Evolutionary conservation across 2,888 invertebrate species (phyloP).

Genomic region (Philereme transversata): DNA sequence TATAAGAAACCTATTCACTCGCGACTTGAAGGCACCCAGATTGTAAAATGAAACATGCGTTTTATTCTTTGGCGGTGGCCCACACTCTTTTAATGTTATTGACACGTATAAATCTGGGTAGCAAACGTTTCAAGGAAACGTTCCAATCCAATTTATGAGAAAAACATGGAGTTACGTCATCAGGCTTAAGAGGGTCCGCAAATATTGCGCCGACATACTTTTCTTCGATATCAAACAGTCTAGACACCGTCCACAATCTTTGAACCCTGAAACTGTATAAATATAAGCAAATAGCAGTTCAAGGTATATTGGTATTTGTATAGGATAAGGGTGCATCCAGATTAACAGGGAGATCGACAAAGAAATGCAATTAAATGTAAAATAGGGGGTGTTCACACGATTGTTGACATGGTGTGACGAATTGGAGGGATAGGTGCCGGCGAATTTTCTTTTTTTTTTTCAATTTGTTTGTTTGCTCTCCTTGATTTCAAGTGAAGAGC

Average conservation of each 20-base stretch:
- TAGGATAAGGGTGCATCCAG: constrained; percentile 75
- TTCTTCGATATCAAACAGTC: constrained; percentile 74
- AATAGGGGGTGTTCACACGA: constrained; percentile 80
- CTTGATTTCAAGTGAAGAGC: constrained; percentile 37
- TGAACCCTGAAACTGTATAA: constrained; percentile 41
- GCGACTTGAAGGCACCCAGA: too few species aligned
- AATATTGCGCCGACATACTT: constrained; percentile 72
- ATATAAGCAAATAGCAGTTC: constrained; percentile 3
- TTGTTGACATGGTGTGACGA: constrained; percentile 78
- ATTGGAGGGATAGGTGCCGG: constrained; percentile 66
- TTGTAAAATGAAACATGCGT: too few species aligned
- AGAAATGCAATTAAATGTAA: constrained; percentile 84
- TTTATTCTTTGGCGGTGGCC: too few species aligned
- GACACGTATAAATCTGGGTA: not conserved
- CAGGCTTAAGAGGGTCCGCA: constrained; percentile 67
- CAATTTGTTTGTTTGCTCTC: constrained; percentile 50
- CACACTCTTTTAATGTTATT: too few species aligned
- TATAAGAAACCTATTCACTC: too few species aligned
- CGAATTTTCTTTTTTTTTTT: constrained; percentile 47
- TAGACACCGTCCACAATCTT: constrained; percentile 53
- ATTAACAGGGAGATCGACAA: constrained; percentile 80
- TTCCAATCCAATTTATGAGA: constrained; percentile 10
- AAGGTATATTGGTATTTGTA: constrained; percentile 15
- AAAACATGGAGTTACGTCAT: constrained; percentile 50
- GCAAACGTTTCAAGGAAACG: not conserved